A percentile compares a stretch with the other conserved stretches of the same genome.
Evolutionary conservation across 1,140 invertebrate genomes (phyloP).

Genomic region (Plutomurus gul): DNA sequence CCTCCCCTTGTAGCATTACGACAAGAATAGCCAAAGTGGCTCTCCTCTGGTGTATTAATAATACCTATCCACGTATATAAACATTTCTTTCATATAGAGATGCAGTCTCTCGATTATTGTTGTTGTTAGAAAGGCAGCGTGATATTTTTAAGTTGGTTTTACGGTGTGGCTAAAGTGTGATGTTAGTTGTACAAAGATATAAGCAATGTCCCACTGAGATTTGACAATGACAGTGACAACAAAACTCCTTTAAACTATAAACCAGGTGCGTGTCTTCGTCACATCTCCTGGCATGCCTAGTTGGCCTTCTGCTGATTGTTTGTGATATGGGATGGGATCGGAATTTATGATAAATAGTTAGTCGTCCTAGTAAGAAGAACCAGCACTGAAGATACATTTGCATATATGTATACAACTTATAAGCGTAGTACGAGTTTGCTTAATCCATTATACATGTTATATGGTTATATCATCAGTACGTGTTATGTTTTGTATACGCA

Average conservation of each 20-base stretch:
- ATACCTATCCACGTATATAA: too few relatives aligned
- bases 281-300: neutral
- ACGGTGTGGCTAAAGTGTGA: constrained; percentile 21
- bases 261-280: neutral
- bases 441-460: too few relatives aligned
- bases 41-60: too few relatives aligned
- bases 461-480: too few relatives aligned
- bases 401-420: too few relatives aligned
- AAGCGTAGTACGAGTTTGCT: too few relatives aligned
- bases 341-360: neutral
- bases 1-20: too few relatives aligned
- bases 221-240: constrained; percentile 10
- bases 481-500: too few relatives aligned
- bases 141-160: constrained; percentile 6
- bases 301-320: neutral
- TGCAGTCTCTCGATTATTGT: neutral
- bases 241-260: neutral
- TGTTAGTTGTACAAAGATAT: constrained; percentile 11
- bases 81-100: neutral
- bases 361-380: neutral
- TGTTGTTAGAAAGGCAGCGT: neutral
- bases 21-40: too few relatives aligned
- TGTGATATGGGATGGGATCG: neutral
- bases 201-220: constrained; percentile 8
- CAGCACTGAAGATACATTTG: neutral